Evolutionary conservation across 2,113 vertebrate species (phyloP).

Genomic region (Heptranchias perlo): DNA sequence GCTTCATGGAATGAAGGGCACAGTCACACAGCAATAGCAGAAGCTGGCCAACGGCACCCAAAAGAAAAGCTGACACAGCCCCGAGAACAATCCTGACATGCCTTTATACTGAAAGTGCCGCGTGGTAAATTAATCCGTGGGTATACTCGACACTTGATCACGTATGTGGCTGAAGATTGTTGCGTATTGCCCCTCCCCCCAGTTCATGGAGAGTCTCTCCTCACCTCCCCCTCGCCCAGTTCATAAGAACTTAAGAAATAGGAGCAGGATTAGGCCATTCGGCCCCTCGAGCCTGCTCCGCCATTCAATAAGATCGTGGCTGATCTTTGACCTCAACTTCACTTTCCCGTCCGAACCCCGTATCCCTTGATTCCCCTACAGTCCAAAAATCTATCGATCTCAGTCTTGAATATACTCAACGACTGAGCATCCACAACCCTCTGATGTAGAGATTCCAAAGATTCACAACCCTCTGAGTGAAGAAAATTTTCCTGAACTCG

Average conservation of each 20-base stretch:
- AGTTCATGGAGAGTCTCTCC: neutral
- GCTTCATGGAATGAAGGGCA: neutral
- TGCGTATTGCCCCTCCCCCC: neutral
- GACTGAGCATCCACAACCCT: too few relatives aligned
- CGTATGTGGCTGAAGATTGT: neutral
- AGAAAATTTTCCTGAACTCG: neutral
- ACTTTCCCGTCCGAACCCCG: too few relatives aligned
- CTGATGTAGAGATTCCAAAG: too few relatives aligned
- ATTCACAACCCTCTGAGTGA: neutral
- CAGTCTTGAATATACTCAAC: too few relatives aligned
- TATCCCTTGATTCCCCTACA: too few relatives aligned
- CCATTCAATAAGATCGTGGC: too few relatives aligned
- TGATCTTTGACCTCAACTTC: too few relatives aligned
- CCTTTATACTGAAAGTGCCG: neutral
- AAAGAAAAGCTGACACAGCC: neutral
- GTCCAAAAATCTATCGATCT: too few relatives aligned
- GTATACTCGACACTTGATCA: neutral
- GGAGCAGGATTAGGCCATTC: too few relatives aligned
- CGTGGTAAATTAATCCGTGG: neutral
- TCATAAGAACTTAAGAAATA: neutral
- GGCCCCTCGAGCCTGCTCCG: too few relatives aligned
- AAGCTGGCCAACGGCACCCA: neutral
- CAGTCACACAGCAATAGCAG: neutral
- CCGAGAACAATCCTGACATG: too few relatives aligned
- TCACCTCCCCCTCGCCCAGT: neutral